A percentile compares a stretch with the other conserved stretches of the same genome.
Conservation (phyloP, 2,113 vertebrate genomes). For the Calypte anna region DNA sequence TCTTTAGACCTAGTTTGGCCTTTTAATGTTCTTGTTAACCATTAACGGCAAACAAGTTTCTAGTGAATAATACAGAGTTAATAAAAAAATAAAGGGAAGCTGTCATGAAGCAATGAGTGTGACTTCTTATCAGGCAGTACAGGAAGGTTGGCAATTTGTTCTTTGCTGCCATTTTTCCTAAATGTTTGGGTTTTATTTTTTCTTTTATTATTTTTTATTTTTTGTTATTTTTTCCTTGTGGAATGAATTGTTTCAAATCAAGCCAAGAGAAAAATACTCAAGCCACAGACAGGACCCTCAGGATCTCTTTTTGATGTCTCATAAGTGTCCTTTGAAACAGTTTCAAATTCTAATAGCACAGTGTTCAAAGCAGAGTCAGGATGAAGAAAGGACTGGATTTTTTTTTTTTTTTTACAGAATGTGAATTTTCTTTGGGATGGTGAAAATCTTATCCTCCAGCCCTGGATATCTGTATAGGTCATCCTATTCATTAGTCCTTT, state of each 20-base stretch:
- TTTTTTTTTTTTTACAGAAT: neutral
- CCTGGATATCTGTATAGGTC: neutral
- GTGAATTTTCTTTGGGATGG: neutral
- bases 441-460: neutral
- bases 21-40: neutral
- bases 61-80: neutral
- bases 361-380: neutral
- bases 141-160: neutral
- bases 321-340: neutral
- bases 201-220: too few relatives aligned
- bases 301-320: neutral
- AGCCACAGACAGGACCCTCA: neutral
- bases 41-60: neutral
- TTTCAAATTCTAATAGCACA: neutral
- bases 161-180: neutral
- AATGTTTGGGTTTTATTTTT: neutral
- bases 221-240: neutral
- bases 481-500: neutral
- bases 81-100: neutral
- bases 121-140: neutral
- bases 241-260: neutral
- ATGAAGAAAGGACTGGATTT: neutral
- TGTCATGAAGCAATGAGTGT: neutral
- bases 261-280: neutral
- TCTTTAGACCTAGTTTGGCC: neutral